Conservation (phyloP, 2,797 vertebrate genomes). For the Psittacula derbiana region DNA sequence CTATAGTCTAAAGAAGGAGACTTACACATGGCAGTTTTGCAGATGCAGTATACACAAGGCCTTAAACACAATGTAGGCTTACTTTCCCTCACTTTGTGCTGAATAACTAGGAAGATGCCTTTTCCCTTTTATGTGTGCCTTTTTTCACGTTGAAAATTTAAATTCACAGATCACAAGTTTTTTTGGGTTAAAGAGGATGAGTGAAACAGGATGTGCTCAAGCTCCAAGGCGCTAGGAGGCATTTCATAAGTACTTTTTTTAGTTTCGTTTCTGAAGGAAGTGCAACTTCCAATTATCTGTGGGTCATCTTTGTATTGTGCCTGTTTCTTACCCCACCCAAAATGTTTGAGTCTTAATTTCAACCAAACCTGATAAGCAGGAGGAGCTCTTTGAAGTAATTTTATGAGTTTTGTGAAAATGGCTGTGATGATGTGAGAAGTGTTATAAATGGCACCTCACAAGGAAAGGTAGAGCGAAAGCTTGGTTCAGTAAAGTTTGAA, state of each 20-base stretch:
- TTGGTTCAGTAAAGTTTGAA: not conserved
- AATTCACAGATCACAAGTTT: not conserved
- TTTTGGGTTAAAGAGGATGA: not conserved
- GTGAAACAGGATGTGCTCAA: not conserved
- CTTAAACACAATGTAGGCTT: not conserved
- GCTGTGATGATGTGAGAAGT: not conserved
- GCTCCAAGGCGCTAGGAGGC: not conserved
- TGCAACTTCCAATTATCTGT: not conserved
- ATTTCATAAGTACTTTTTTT: not conserved
- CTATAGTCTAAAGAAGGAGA: not conserved
- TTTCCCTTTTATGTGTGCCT: not conserved
- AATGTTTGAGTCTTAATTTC: not conserved
- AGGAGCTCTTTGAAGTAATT: not conserved
- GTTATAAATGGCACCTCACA: not conserved
- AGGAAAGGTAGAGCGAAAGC: not conserved
- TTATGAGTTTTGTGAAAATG: not conserved
- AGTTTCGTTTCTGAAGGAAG: not conserved
- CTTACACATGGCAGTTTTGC: not conserved
- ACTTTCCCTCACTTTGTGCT: rapidly evolving
- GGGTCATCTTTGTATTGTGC: not conserved
- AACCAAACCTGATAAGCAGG: not conserved
- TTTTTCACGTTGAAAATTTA: not conserved
- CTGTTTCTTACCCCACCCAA: not conserved
- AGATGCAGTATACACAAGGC: rapidly evolving
- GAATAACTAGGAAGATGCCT: not conserved